phyloP scores from a whole-genome alignment of 2,797 vertebrate genomes.

The Pitangus sulphuratus region DNA sequence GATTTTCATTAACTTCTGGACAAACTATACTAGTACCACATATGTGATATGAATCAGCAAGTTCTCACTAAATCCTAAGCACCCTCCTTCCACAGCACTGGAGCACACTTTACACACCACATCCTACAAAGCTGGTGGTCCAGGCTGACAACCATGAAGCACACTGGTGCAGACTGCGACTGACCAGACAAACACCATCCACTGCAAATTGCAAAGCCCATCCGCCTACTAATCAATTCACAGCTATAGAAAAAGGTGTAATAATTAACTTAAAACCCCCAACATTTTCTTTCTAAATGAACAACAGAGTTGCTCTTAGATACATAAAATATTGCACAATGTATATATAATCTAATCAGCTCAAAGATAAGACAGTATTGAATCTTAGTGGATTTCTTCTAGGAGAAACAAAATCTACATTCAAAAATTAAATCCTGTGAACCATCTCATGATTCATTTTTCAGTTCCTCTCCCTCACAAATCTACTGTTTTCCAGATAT shows the following conservation, averaged over 20 bases:
- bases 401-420: not conserved
- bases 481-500: not conserved
- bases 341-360: not conserved
- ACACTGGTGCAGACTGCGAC: not conserved
- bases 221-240: not conserved
- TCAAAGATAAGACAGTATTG: not conserved
- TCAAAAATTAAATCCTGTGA: not conserved
- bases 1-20: not conserved
- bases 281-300: not conserved
- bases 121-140: not conserved
- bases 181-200: not conserved
- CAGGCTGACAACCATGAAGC: not conserved
- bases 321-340: not conserved
- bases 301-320: not conserved
- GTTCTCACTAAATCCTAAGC: not conserved
- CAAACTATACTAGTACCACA: not conserved
- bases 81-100: rapidly evolving
- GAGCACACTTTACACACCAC: not conserved
- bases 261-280: not conserved
- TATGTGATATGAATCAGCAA: not conserved
- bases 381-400: not conserved
- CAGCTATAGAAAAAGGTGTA: not conserved
- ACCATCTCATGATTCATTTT: not conserved
- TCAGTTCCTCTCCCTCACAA: not conserved
- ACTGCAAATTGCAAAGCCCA: not conserved